Conservation (phyloP, 2,797 vertebrate species). For the Anisognathus igniventris region DNA sequence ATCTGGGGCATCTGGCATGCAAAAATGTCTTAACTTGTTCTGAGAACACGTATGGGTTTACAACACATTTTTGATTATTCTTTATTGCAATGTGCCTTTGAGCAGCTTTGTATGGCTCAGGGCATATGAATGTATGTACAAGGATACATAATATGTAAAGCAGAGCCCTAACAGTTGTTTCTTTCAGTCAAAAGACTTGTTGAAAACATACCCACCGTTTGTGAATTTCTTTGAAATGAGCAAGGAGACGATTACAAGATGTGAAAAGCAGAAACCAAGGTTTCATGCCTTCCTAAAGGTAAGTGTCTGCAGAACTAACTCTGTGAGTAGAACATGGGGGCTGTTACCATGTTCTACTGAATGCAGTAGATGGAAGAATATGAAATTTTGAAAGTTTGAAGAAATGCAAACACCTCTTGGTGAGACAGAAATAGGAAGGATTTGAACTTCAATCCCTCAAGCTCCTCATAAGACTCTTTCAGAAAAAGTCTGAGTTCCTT, state of each 20-base stretch:
- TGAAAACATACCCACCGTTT: conserved; percentile 95
- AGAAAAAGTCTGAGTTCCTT: not conserved
- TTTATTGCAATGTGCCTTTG: not conserved
- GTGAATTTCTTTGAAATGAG: conserved; percentile 99
- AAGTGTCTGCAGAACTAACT: not conserved
- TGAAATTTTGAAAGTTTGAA: not conserved
- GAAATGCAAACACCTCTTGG: not conserved
- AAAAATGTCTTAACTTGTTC: not conserved
- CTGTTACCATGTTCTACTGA: not conserved
- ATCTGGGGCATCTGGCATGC: not conserved
- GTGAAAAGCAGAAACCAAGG: conserved; percentile 94
- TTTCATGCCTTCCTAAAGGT: conserved; percentile 99
- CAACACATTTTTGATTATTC: not conserved
- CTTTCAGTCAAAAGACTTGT: conserved; percentile 90
- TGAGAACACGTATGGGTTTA: not conserved
- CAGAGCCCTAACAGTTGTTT: not conserved
- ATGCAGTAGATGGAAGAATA: not conserved
- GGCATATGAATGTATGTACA: not conserved
- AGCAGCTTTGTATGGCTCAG: not conserved
- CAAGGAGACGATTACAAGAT: conserved; percentile 93
- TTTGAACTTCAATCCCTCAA: not conserved
- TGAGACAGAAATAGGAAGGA: not conserved
- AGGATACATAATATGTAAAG: not conserved
- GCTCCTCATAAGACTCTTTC: not conserved
- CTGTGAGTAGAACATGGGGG: not conserved